Base-by-base conservation (phyloP, 1,140 invertebrate genomes). In the Magallana angulata region DNA sequence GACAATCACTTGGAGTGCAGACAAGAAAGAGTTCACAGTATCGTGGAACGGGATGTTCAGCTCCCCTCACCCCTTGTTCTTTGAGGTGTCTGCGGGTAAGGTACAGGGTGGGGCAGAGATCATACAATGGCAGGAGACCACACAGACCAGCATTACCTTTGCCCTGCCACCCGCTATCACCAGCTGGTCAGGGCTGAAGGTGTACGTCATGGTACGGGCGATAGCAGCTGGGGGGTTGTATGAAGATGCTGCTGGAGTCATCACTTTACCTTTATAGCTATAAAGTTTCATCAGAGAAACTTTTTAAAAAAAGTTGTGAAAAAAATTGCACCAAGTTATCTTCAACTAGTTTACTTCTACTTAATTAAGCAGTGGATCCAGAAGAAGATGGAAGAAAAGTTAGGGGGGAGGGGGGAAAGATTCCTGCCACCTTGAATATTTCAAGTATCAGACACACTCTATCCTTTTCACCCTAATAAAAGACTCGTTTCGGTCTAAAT, bases 61-160 rank as follows among this genome's bases (percentile, higher is more conserved):
- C 14, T 89, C 88, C 8, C n/a, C 71, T 48, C 64, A 80, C 16
- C 71, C 87, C n/a, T 57, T 91, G 6, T 64, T 57, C 59, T 91
- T 88, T 71, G 90, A 91, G 57, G 82, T 91, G n/a, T 88, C 88
- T 30, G 62, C 85, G 3, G 90, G 90, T 6, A 85, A 87, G n/a
- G 60, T 80, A n/a, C 9, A 48, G 14, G 90, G 90, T 14, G 89
- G 88, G 48, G 85, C 80, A 57, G 89, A 91, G 82, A 89, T 91
- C 11, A 9, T 87, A n/a, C 87, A 89, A 56, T 91, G 89, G 89
- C 80, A 85, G 18, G 85, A 90, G 59, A 91, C 89, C 7, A 88
- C 18, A 5, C 71, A 62, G 57, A 59, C 89, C 2, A 58, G 84
- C 11, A 62, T 90, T 9, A 80, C 82, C n/a, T 82, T 90, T 68